Evolutionary conservation across 1,140 invertebrate genomes (phyloP).

Genomic region (Uloborus diversus): DNA sequence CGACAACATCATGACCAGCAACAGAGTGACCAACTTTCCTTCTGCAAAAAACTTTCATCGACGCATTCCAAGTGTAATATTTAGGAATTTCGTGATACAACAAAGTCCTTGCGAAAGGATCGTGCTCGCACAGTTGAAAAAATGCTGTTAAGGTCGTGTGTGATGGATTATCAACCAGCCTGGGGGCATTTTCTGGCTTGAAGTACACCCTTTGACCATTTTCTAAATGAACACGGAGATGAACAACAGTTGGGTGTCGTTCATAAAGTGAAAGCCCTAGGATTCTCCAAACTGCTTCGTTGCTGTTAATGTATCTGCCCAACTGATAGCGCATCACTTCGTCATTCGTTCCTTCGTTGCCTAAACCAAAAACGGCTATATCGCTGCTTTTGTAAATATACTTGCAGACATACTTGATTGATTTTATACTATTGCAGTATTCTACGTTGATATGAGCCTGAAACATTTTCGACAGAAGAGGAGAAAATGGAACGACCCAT

Average conservation of each 20-base stretch:
- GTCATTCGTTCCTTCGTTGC: background rate
- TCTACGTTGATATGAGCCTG: conserved; percentile 69
- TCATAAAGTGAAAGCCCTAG: conserved; percentile 57
- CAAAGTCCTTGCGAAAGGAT: no score
- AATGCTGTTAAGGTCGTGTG: background rate
- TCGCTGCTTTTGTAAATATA: conserved; percentile 59
- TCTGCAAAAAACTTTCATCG: no score
- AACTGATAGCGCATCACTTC: background rate
- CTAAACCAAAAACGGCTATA: background rate
- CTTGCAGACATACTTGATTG: conserved; percentile 66
- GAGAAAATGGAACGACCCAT: conserved; percentile 70
- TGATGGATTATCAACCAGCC: conserved; percentile 5
- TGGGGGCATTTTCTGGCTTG: conserved; percentile 22
- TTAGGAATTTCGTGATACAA: no score
- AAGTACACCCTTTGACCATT: conserved; percentile 59
- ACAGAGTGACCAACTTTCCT: no score
- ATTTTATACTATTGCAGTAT: conserved; percentile 68
- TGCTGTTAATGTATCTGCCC: conserved; percentile 39
- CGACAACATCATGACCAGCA: no score
- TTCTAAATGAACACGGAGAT: conserved; percentile 60
- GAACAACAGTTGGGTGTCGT: conserved; percentile 56
- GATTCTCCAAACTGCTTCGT: conserved; percentile 61
- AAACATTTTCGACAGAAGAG: conserved; percentile 67
- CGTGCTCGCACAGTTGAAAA: no score
- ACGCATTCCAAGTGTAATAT: no score